Evolutionary conservation across 1,140 invertebrate genomes (phyloP).

Genomic region (Drosophila busckii): DNA sequence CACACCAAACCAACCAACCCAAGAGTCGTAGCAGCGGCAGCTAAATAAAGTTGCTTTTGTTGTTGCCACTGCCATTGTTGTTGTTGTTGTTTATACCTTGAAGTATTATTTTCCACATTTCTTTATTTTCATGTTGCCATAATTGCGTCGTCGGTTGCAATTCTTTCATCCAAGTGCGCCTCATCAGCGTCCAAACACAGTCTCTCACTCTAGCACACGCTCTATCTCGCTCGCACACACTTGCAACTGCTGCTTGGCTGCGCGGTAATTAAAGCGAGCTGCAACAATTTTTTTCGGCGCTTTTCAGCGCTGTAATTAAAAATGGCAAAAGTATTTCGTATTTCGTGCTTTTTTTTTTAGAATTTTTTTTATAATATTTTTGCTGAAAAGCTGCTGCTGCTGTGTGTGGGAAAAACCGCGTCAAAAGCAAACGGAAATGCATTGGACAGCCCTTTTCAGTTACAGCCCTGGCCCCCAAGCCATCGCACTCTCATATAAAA

Average conservation of each 20-base stretch:
- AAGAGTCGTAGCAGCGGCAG: slow-evolving; percentile 43
- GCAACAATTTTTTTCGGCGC: slow-evolving; percentile 62
- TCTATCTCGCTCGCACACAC: slow-evolving; percentile 10
- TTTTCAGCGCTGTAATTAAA: slow-evolving; percentile 74
- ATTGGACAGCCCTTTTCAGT: slow-evolving; percentile 38
- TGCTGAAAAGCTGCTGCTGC: slow-evolving; percentile 32
- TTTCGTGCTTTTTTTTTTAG: slow-evolving; percentile 17
- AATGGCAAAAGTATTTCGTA: slow-evolving; percentile 69
- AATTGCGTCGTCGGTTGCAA: slow-evolving; percentile 61
- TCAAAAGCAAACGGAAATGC: slow-evolving; percentile 70
- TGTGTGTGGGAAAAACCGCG: slow-evolving; percentile 57
- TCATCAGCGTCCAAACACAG: slow-evolving; percentile 47
- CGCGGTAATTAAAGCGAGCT: slow-evolving; percentile 71
- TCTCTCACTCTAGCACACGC: slow-evolving; percentile 14
- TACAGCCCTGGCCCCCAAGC: slow-evolving; percentile 14
- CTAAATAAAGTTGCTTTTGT: slow-evolving; percentile 52
- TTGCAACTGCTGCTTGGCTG: not conserved
- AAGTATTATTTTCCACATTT: slow-evolving; percentile 71
- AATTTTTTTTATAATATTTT: slow-evolving; percentile 29
- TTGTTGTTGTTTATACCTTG: slow-evolving; percentile 35
- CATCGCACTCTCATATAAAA: slow-evolving; percentile 10
- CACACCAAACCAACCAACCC: slow-evolving; percentile 47
- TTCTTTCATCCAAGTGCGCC: slow-evolving; percentile 74
- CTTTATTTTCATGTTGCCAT: slow-evolving; percentile 73
- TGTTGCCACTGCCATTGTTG: not conserved